Conservation (phyloP, 1,140 invertebrate species). For the Drosophila sp. region DNA sequence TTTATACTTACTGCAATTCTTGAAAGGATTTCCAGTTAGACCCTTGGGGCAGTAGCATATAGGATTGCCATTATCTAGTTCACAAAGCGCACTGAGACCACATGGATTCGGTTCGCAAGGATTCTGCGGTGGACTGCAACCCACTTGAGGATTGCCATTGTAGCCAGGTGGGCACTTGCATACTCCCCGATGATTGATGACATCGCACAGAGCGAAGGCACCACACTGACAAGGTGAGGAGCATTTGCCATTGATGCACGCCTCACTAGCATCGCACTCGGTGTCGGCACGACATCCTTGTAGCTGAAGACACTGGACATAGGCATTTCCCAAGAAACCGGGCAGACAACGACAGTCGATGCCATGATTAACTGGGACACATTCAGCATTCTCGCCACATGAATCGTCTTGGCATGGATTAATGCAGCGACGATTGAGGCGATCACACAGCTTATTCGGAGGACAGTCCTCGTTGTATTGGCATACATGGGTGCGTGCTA, state of each 20-base stretch:
- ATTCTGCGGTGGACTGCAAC: conserved; percentile 86
- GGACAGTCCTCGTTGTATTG: conserved; percentile 96
- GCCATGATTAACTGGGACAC: conserved; percentile 89
- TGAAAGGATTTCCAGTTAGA: conserved; percentile 94
- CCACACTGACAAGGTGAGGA: conserved; percentile 91
- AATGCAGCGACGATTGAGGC: conserved; percentile 91
- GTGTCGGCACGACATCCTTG: conserved; percentile 88
- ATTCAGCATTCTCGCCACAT: conserved; percentile 93
- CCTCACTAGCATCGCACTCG: conserved; percentile 88
- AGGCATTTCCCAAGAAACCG: conserved; percentile 91
- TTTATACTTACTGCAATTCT: conserved; percentile 92
- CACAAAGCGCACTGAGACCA: conserved; percentile 92
- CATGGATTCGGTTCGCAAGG: conserved; percentile 93
- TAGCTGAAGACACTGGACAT: conserved; percentile 87
- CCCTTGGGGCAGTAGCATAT: conserved; percentile 95
- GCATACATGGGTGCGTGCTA: conserved; percentile 88
- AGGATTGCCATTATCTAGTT: conserved; percentile 92
- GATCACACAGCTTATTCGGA: conserved; percentile 90
- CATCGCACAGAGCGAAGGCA: conserved; percentile 89
- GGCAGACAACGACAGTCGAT: conserved; percentile 90
- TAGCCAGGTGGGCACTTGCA: conserved; percentile 92
- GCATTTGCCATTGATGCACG: conserved; percentile 90
- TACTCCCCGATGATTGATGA: conserved; percentile 88
- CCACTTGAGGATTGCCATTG: conserved; percentile 87
- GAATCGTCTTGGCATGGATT: conserved; percentile 92